Base-by-base conservation (phyloP, 2,113 vertebrate species). In the Hippoglossus stenolepis region DNA sequence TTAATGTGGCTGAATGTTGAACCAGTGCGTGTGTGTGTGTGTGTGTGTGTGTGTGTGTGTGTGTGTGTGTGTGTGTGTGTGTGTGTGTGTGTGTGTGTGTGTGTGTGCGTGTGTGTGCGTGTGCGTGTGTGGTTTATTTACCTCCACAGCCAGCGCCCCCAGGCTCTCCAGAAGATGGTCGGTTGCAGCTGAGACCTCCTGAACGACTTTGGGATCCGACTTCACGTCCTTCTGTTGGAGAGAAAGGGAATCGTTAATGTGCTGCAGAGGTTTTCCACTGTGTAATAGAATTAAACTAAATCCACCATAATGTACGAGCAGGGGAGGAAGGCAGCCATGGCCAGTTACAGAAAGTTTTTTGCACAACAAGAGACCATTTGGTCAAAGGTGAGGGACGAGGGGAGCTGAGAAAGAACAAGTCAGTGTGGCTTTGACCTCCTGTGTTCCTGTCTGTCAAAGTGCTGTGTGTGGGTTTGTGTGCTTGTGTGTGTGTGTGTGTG, bases 71-170 rank as follows among this genome's bases (percentile, higher is more conserved):
- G 63, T 57, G 53, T 62, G 62, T 43, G 20, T 57, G 45, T 11
- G 45, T 2, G 45, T 17, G 57, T 62, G 23, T 49, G 20, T 49
- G 49, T 11, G 23, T 24, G 23, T 24, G 23, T 24, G 23, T 15
- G 63, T 57, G 53, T 62, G 62, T 43, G 20, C 53, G 45, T 11
- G 45, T 2, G 45, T 17, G 57, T 61, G 23, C 38, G 20, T 49
- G 49, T 11, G 47, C 4, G 47, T 4, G 47, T 63, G 67, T 53
- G 20, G 60, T 70, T 38, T 20, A 56, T 90, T 79, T 94, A 98
- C 97, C 96, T 97, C 96, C 74, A 94, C 91, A 26, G 95, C 84
- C 73, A 98, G 90, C 0, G 91, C 92, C 49, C 94, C 94, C 56
- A 97, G 2, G 84, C 94, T 97, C 69, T 91, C 91, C 85, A 93